These are phyloP conservation scores for Ochropleura leucogaster DNA, from an alignment of 2,888 invertebrate species.

Conservation along the genomic window DNA sequence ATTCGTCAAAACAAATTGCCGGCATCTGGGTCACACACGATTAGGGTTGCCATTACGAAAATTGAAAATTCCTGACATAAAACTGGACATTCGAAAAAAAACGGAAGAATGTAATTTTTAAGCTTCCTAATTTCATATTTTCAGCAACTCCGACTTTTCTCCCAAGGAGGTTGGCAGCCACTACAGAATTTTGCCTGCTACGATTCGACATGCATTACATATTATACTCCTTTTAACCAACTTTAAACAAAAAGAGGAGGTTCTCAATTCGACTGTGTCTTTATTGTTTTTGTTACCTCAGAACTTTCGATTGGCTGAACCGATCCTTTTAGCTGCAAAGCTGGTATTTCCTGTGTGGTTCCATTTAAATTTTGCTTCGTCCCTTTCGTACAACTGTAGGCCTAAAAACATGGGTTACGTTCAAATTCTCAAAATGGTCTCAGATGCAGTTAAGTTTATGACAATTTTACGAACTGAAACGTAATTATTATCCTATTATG, in stretches of 20 bases:
- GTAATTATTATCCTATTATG: too few species aligned
- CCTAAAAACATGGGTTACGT: too few species aligned
- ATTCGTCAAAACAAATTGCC: conserved; percentile 72
- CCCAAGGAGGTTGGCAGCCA: background rate
- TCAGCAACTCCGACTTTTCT: background rate
- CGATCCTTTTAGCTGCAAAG: too few species aligned
- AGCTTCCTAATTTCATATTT: background rate
- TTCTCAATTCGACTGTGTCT: too few species aligned
- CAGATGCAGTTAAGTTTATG: too few species aligned
- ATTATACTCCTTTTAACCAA: too few species aligned
- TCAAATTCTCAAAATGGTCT: background rate
- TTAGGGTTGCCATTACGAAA: conserved; percentile 7
- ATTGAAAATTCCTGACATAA: background rate
- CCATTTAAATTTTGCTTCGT: background rate
- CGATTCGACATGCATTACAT: background rate
- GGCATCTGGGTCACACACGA: conserved; percentile 67
- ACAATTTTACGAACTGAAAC: too few species aligned
- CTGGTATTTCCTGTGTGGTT: too few species aligned
- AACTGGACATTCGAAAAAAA: background rate
- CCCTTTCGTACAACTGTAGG: background rate
- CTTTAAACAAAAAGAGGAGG: too few species aligned
- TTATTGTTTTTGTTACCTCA: too few species aligned
- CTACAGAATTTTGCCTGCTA: background rate
- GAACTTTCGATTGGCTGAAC: too few species aligned
- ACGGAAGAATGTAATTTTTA: background rate